Evolutionary conservation across 2,113 vertebrate species (phyloP), one percentile per base, ranked within the genome.

Genomic region (Marmota monax): DNA sequence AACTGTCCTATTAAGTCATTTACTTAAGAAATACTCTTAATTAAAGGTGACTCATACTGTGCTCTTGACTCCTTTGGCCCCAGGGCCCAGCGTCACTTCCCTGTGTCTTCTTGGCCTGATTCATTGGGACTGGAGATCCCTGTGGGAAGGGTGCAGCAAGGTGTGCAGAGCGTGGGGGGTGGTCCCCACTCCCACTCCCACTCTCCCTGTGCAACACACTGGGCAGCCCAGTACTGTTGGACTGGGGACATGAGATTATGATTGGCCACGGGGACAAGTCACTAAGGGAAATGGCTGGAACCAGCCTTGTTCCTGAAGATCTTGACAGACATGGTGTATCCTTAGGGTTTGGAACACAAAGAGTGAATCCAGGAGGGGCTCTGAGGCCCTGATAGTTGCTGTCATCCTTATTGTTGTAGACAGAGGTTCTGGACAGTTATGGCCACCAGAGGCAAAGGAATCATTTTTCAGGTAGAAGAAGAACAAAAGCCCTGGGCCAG

Each of bases 1-100:
- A 97, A 97, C 96, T 96, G 98, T 97, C 96, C 92, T 76, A 97
- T 98, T 97, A 98, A 98, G 96, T 96, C 86, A 98, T 97, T 98
- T 94, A 90, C 95, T 96, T 96, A 96, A 98, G 97, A 97, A 92
- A 96, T 80, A 58, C 87, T 96, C 95, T 93, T 97, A 93, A 97
- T 97, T 96, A 96, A 90, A 95, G 95, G 96, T 97, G 98, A 98
- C 87, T 96, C 96, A 96, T 4, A 20, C 76, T 76, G 48, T 39
- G 48, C 63, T 96, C 85, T 42, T 79, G 90, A 70, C 86, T 95
- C 39, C 37, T 23, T 45, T 65, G 85, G 86, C 88, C 63, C 34
- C 0, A 0, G 94, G 67, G 83, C 74, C 85, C 92, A 0, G 1
- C 2, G 2, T 63, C 70, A 1, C 2, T 1, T 69, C 70, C 65